Conservation (phyloP, 2,113 vertebrate genomes). For the Neolamprologus cancellatus region DNA sequence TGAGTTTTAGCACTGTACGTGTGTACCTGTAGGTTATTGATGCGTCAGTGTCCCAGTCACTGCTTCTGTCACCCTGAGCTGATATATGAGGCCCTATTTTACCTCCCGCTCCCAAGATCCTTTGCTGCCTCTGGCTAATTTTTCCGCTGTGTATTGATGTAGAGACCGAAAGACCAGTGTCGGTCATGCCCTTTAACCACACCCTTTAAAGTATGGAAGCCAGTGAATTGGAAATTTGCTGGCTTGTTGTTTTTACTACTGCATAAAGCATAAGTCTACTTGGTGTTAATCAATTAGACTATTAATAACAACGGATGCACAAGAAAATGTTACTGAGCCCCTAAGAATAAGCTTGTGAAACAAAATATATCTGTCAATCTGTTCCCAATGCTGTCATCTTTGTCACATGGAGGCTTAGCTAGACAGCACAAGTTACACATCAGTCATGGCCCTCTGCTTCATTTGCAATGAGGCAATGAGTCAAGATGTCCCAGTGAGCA, state of each 20-base stretch:
- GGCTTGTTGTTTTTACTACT: neutral
- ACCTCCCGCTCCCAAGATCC: neutral
- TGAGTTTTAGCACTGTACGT: neutral
- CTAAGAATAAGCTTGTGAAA: neutral
- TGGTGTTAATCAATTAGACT: neutral
- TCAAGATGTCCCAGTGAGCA: constrained; percentile 50
- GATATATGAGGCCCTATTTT: constrained; percentile 45
- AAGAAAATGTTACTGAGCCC: neutral
- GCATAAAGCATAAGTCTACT: neutral
- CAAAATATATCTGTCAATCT: neutral
- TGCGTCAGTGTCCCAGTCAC: constrained; percentile 27
- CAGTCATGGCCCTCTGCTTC: constrained; percentile 29
- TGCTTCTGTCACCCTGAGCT: constrained; percentile 29
- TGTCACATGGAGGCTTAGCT: neutral
- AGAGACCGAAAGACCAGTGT: constrained; percentile 1
- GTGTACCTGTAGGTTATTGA: constrained; percentile 33
- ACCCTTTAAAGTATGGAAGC: neutral
- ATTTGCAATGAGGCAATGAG: constrained; percentile 44
- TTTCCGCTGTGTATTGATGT: constrained; percentile 27
- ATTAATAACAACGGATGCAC: neutral
- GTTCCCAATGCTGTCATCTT: neutral
- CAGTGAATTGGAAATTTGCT: neutral
- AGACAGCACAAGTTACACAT: constrained; percentile 3
- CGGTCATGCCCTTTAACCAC: constrained; percentile 21
- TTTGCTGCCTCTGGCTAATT: constrained; percentile 20